These are phyloP conservation scores for Ammodytes marinus DNA, from an alignment of 2,113 vertebrate species.

Conservation along the genomic window DNA sequence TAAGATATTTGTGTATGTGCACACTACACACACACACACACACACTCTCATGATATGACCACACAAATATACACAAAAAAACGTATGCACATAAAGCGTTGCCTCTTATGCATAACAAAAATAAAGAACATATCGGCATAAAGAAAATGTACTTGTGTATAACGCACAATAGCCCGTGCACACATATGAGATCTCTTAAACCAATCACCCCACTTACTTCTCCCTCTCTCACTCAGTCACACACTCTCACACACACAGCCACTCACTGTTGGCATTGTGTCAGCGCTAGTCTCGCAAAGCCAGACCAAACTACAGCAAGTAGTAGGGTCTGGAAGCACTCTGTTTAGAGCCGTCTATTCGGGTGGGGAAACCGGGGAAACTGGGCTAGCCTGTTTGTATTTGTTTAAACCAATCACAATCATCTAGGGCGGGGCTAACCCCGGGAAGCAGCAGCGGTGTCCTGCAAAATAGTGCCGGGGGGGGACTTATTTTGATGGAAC, in stretches of 20 bases:
- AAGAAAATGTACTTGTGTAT: background rate
- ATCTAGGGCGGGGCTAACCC: too few relatives aligned
- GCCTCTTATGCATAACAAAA: background rate
- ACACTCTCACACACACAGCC: background rate
- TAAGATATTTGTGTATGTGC: background rate
- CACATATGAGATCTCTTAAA: background rate
- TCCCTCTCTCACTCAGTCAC: background rate
- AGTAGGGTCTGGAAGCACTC: too few relatives aligned
- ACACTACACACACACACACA: background rate
- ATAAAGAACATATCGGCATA: background rate
- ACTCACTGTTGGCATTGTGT: constrained; percentile 23
- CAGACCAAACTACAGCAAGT: too few relatives aligned
- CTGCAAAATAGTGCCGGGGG: too few relatives aligned
- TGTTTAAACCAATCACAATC: too few relatives aligned
- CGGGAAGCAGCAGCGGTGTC: too few relatives aligned
- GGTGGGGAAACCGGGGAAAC: too few relatives aligned
- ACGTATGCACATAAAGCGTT: background rate
- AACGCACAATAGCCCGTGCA: background rate
- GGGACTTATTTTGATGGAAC: too few relatives aligned
- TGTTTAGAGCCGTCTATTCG: too few relatives aligned
- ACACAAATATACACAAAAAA: background rate
- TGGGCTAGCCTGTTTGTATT: too few relatives aligned
- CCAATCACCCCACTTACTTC: background rate
- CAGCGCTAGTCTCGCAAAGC: too few relatives aligned
- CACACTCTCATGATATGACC: background rate